Conservation (phyloP, 2,888 invertebrate genomes). For the Elmis aenea region DNA sequence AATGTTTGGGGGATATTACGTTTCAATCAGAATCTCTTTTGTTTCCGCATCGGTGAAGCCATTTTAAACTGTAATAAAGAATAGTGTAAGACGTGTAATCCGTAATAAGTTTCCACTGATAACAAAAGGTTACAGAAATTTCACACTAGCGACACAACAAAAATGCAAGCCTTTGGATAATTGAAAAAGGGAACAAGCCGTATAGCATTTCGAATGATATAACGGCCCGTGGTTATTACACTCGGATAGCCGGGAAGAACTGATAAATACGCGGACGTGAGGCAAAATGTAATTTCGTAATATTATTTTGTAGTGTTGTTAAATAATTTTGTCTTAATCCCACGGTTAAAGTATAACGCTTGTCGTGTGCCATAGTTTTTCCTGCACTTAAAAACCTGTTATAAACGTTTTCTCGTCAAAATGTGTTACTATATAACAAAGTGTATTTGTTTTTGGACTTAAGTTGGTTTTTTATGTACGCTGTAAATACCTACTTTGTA, state of each 20-base stretch:
- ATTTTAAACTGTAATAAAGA: slow-evolving; percentile 15
- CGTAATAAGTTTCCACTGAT: slow-evolving; percentile 18
- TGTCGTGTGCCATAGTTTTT: too few relatives aligned
- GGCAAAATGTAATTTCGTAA: slow-evolving; percentile 26
- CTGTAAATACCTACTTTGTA: too few relatives aligned
- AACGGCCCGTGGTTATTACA: slow-evolving; percentile 37
- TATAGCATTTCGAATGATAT: slow-evolving; percentile 42
- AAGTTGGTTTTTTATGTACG: too few relatives aligned
- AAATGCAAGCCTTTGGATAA: slow-evolving; percentile 20
- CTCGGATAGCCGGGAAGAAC: slow-evolving; percentile 34
- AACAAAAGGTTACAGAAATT: slow-evolving; percentile 10
- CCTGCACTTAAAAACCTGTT: too few relatives aligned
- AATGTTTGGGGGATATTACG: slow-evolving; percentile 6
- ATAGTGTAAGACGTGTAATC: slow-evolving; percentile 14
- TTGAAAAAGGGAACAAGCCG: slow-evolving; percentile 39
- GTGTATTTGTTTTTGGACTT: too few relatives aligned
- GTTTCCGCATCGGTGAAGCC: slow-evolving; percentile 11
- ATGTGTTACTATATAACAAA: too few relatives aligned
- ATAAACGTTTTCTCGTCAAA: too few relatives aligned
- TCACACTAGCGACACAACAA: slow-evolving; percentile 5
- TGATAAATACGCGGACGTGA: slow-evolving; percentile 42
- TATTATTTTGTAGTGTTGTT: slow-evolving; percentile 16
- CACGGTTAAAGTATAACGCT: too few relatives aligned
- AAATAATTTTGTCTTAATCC: slow-evolving; percentile 21
- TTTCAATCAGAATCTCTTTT: slow-evolving; percentile 10